Conservation (phyloP, 2,797 vertebrate species). For the Agapornis canus region DNA sequence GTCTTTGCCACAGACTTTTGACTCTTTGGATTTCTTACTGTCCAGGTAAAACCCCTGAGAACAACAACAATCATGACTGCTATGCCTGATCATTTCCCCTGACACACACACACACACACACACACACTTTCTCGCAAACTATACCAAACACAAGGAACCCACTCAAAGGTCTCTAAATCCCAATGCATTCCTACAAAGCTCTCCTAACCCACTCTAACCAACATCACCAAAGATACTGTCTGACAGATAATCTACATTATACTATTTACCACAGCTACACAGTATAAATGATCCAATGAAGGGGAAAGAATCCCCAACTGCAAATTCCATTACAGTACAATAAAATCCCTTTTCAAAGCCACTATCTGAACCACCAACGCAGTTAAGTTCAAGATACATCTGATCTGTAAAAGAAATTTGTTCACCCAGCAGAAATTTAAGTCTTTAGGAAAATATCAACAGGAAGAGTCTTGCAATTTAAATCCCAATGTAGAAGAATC, state of each 20-base stretch:
- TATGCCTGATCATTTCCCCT: neutral
- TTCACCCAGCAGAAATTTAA: neutral
- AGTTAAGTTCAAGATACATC: neutral
- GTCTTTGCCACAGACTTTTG: neutral
- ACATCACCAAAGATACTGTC: neutral
- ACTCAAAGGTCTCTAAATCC: neutral
- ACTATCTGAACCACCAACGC: neutral
- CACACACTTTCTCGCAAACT: neutral
- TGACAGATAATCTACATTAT: neutral
- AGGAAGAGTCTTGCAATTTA: neutral
- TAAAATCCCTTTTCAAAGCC: neutral
- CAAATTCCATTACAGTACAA: neutral
- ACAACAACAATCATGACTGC: neutral
- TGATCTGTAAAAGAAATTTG: neutral
- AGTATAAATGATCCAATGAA: neutral
- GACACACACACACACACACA: neutral
- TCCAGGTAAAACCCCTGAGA: neutral
- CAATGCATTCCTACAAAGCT: neutral
- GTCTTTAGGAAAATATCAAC: neutral
- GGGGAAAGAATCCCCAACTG: neutral
- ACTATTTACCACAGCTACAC: neutral
- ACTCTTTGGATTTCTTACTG: neutral
- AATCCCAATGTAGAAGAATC: neutral
- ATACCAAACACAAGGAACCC: neutral
- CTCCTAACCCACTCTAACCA: neutral